A percentile compares a stretch with the other conserved stretches of the same genome.
Conservation (phyloP, 2,797 vertebrate genomes). For the Chelonia mydas region DNA sequence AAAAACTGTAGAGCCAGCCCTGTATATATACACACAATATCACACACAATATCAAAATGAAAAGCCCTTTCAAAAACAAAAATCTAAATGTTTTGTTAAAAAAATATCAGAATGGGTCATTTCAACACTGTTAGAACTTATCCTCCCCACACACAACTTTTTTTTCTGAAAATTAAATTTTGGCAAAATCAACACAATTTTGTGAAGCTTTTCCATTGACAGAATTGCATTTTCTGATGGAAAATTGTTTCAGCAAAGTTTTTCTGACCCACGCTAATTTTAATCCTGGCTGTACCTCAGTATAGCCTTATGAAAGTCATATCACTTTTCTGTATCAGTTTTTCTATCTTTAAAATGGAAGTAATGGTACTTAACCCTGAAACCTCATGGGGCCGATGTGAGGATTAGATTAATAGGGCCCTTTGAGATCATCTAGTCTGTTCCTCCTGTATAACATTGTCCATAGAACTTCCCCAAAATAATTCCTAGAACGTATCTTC, state of each 20-base stretch:
- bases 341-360: not conserved
- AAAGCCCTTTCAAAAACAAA: not conserved
- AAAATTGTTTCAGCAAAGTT: not conserved
- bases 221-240: not conserved
- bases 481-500: not conserved
- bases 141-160: not conserved
- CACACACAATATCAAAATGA: not conserved
- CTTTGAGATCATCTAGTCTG: not conserved
- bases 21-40: no score
- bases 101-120: not conserved
- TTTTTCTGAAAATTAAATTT: not conserved
- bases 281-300: not conserved
- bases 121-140: not conserved
- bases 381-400: not conserved
- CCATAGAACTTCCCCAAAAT: not conserved
- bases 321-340: not conserved
- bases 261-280: not conserved
- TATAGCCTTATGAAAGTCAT: not conserved
- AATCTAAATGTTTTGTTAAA: not conserved
- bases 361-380: not conserved
- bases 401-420: not conserved
- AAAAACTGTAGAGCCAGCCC: no score
- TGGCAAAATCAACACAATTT: not conserved
- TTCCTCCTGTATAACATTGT: not conserved
- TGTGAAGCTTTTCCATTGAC: not conserved